Evolutionary conservation across 2,797 vertebrate genomes (phyloP).

Genomic region (Galagoides demidoff): DNA sequence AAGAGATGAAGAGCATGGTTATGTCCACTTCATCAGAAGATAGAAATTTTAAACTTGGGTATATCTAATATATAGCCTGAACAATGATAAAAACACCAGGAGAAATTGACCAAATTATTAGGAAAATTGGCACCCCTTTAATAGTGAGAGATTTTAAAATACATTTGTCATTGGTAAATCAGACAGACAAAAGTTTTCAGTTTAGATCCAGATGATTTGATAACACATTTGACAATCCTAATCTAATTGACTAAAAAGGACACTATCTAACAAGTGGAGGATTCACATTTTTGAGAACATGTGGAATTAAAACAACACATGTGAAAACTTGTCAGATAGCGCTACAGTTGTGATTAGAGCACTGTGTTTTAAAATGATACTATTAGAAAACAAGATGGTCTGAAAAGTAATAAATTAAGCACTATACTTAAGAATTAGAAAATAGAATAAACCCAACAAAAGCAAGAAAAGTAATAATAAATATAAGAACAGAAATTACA

Average conservation of each 20-base stretch:
- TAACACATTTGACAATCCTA: neutral
- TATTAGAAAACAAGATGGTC: neutral
- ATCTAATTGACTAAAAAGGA: neutral
- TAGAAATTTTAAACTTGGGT: neutral
- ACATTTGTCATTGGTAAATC: neutral
- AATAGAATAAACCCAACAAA: neutral
- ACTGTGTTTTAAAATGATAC: neutral
- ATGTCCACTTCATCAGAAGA: neutral
- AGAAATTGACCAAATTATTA: neutral
- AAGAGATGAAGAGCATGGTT: neutral
- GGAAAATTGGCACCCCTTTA: neutral
- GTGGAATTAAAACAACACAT: neutral
- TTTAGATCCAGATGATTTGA: neutral
- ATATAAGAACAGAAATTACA: neutral
- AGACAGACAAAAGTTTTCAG: neutral
- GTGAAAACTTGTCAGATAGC: neutral
- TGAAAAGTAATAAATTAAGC: neutral
- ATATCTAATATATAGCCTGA: neutral
- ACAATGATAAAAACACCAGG: conserved; percentile 19
- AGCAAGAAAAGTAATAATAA: neutral
- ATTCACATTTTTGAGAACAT: neutral
- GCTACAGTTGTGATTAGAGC: neutral
- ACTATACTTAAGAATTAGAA: conserved; percentile 36
- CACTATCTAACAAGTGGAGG: neutral
- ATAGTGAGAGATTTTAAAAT: neutral